Evolutionary conservation across 2,113 vertebrate genomes (phyloP), one percentile per base, ranked within the genome.

Genomic region (Coturnix japonica): DNA sequence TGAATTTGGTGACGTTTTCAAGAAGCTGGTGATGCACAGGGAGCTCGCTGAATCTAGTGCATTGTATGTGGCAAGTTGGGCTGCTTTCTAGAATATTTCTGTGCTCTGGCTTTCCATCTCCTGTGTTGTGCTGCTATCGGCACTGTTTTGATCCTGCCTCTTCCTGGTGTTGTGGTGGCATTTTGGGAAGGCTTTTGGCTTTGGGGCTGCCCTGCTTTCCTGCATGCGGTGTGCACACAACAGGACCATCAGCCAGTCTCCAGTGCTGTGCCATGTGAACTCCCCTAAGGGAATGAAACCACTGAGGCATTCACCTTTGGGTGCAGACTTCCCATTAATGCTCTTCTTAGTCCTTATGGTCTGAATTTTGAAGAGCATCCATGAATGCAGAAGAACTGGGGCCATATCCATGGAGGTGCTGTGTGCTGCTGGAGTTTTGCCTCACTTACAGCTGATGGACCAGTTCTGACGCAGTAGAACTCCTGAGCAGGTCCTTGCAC

Each of bases 401-500:
- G 23, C 14, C 60, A 7, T 7, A 9, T 72, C 64, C 73, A 64
- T 35, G 61, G 57, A 25, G 53, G n/a, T 71, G 69, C 47, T 78
- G 37, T 71, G 61, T 44, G 59, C 57, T 26, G 47, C 47, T n/a
- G 31, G 39, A 51, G 61, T 9, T 57, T 56, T 85, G 23, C 13
- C 21, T 81, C 46, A 20, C 43, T 2, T 69, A 1, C 30, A 39
- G 25, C 22, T 35, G 12, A 61, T 19, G 28, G 10, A 6, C 25
- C 51, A 35, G 7, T 84, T 81, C 78, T 0, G 6, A 7, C 11
- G 9, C n/a, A 17, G 54, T 30, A 43, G 26, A 47, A 59, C 30
- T 21, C 0, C 0, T 6, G 60, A 82, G 53, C 31, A 33, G 76
- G 5, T 44, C 7, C 43, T n/a, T 53, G 59, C 8, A 5, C 14